Evolutionary conservation across 2,797 vertebrate species (phyloP), one percentile per base, ranked within the genome.

Genomic region (Sebastes umbrosus): DNA sequence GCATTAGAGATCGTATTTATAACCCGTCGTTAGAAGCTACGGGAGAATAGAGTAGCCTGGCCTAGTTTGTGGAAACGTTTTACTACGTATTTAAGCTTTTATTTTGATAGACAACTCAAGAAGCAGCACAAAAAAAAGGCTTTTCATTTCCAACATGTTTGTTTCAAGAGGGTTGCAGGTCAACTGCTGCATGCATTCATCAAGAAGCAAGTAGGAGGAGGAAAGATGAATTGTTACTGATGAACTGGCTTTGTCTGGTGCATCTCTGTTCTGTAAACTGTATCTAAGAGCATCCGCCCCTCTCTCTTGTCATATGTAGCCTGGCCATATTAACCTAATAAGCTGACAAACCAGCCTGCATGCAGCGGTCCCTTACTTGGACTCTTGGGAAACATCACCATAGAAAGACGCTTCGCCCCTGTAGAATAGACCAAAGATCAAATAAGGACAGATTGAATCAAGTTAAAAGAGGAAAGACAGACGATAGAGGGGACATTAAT

Each of bases 331-430:
- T 25, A 84, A 69, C 11, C 74, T 25, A 55, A 25, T 55, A 64
- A 77, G 74, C 75, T 8, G 69, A 84, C 63, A 90, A 31, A 77
- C 18, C 31, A 86, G 81, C 43, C 83, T 50, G 69, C 93, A 85
- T 88, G 93, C 91, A 90, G 77, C 70, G 50, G 75, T 54, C 82
- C 88, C 96, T 96, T 96, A 97, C 96, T 96, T 96, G 90, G 87
- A 71, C 74, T 88, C 91, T 50, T 88, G 90, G 85, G 92, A 95
- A 66, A 94, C 75, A 50, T 94, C 94, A 69, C 94, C 95, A 94
- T 86, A 95, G 91, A 83, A 95, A 84, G 82, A 69, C 39, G 82
- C 78, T 90, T 96, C 93, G 79, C 79, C 94, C 93, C 95, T 96
- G 92, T 71, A 85, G 85, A 90, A 87, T 5, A 91, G 80, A 90